phyloP scores from a whole-genome alignment of 1,140 invertebrate genomes.

The Phortica variegata region DNA sequence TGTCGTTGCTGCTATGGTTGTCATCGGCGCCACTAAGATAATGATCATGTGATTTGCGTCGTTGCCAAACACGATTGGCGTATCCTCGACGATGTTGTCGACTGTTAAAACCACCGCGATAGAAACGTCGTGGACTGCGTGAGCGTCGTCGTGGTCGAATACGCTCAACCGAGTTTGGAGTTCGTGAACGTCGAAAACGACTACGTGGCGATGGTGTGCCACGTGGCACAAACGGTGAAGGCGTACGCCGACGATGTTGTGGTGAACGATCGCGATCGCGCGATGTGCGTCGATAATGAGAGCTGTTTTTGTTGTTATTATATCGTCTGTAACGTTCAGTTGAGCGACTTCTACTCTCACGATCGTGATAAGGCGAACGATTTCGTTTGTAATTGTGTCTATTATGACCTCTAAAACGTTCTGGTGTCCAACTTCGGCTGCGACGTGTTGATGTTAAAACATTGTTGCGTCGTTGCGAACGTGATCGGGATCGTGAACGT shows the following conservation, averaged over 20 bases:
- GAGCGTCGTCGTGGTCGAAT: slow-evolving; percentile 21
- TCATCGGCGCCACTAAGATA: too few species aligned
- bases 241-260: slow-evolving; percentile 19
- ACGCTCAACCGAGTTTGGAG: slow-evolving; percentile 22
- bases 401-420: neutral
- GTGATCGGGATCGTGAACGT: slow-evolving; percentile 43
- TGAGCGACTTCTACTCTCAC: too few species aligned
- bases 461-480: slow-evolving; percentile 53
- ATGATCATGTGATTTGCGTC: neutral
- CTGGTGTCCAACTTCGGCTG: slow-evolving; percentile 49
- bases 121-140: slow-evolving; percentile 27
- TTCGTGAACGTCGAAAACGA: slow-evolving; percentile 22
- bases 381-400: slow-evolving; percentile 8
- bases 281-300: slow-evolving; percentile 33
- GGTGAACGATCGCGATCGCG: slow-evolving; percentile 55
- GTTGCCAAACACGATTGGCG: slow-evolving; percentile 20
- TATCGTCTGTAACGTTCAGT: neutral
- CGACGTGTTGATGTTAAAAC: too few species aligned
- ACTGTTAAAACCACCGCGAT: neutral
- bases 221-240: slow-evolving; percentile 13
- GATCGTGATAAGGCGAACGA: slow-evolving; percentile 3
- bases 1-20: neutral
- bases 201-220: slow-evolving; percentile 11
- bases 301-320: neutral
- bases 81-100: too few species aligned